Conservation (phyloP, 2,888 invertebrate genomes). For the Pachycephus smyrnensis region DNA sequence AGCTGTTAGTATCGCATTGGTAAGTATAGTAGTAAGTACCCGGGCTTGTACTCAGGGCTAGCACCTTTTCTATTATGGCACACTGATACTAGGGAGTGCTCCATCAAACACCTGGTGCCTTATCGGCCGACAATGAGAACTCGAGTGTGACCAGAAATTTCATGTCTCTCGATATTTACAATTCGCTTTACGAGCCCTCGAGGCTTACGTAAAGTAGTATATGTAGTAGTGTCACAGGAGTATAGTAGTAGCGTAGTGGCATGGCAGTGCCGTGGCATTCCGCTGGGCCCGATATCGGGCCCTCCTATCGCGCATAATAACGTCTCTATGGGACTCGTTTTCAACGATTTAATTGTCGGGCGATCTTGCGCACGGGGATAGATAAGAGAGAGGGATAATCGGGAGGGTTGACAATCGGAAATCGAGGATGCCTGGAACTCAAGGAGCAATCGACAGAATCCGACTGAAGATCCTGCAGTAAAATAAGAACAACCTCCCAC, state of each 20-base stretch:
- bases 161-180: neutral
- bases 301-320: neutral
- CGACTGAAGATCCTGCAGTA: neutral
- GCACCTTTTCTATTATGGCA: neutral
- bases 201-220: neutral
- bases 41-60: neutral
- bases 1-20: neutral
- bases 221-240: too few species aligned
- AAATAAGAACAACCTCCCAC: neutral
- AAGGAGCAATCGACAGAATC: neutral
- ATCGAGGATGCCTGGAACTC: neutral
- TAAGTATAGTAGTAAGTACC: neutral
- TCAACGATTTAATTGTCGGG: neutral
- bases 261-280: neutral
- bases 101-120: slow-evolving; percentile 34
- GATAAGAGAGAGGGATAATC: neutral
- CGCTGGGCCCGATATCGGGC: neutral
- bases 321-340: neutral
- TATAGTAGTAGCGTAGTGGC: too few species aligned
- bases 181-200: neutral
- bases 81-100: neutral
- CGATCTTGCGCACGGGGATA: neutral
- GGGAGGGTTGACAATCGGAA: too few species aligned
- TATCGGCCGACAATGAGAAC: slow-evolving; percentile 39
- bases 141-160: slow-evolving; percentile 6